Evolutionary conservation across 2,888 invertebrate species (phyloP), one percentile per base, ranked within the genome.

Genomic region (Parapristionchus giblindavisi): DNA sequence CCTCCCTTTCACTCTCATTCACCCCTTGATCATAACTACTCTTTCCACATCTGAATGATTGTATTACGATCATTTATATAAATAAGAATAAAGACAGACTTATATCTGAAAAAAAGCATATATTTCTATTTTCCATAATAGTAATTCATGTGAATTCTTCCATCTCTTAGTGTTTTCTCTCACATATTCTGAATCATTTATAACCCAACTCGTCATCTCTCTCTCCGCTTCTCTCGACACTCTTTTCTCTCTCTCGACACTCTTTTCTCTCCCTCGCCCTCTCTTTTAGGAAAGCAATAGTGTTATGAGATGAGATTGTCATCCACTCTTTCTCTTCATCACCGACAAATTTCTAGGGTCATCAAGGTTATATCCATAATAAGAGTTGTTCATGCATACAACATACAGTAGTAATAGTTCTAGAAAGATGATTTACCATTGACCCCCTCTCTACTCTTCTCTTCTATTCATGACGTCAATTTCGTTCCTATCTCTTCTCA

Each of bases 401-500:
- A 3, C 21, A 21, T 36, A 60, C 36, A 24, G 60, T 36, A 60
- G 34, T 36, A 38, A 4, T 34, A 36, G 38, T 38, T 36, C 14
- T 3, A 11, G 29, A 36, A 38, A 60, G 36, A 38, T 60, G 36
- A 60, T 24, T 58, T 29, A 14, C 24, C 24, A 60, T 60, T 34
- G 60, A 60, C 60, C 36, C 17, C 43, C 43, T 43, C 43, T 43
- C 43, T 43, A 8, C 17, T 17, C 17, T 17, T 43, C 43, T 43
- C 43, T 63, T n/a, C n/a, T n/a, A n/a, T n/a, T n/a, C n/a, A n/a
- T n/a, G n/a, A n/a, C n/a, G n/a, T n/a, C 63, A 40, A 3, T 56
- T n/a, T 27, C n/a, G 6, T 40, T 40, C 40, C 60, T 34, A 11
- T 66, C 24, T 34, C 66, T 51, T 24, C 61, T 61, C 61, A 32